Base-by-base conservation (phyloP, 2,888 invertebrate genomes). In the Coremacera marginata region DNA sequence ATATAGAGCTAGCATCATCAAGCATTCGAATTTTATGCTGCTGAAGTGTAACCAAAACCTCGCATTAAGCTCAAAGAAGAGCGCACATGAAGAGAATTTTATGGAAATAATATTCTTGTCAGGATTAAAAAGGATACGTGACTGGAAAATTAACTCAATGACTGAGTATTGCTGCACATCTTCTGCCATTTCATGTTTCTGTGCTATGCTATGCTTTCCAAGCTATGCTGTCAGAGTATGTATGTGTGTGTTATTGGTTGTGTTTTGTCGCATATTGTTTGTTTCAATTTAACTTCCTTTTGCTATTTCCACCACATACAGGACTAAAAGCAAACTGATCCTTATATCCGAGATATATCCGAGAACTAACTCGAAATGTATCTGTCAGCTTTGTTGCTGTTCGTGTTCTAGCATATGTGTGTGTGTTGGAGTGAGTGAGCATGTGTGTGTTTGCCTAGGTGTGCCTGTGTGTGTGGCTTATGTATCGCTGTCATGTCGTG, bases 51-150 rank as follows among this genome's bases (percentile, higher is more conserved):
- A 74, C 74, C 65, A 74, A 65, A 74, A 74, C 65, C 74, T 74
- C 52, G 74, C 74, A 67, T 74, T 74, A 74, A 67, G 34, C 22
- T 52, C 34, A n/a, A 49, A 62, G 65, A 19, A 65, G 22, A 74
- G 63, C 22, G 74, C 63, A 55, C 74, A 74, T 70, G 76, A 80
- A 81, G 79, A 79, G 80, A 80, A 80, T 86, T 87, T 85, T 84
- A 86, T 87, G 86, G 84, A 85, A 86, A 87, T 86, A 85, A 87
- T 89, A 89, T 89, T 89, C 89, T 86, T 88, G 88, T 89, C 88
- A 89, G 88, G 89, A 89, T 89, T 89, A 88, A 89, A 89, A 89
- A 87, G 88, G 84, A 85, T 84, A 88, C 88, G 88, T 89, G 88
- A 88, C 86, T 86, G 78, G 88, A 86, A 89, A 88, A 85, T 86